phyloP scores from a whole-genome alignment of 2,888 invertebrate genomes.

The Archaeoteleia sp. region DNA sequence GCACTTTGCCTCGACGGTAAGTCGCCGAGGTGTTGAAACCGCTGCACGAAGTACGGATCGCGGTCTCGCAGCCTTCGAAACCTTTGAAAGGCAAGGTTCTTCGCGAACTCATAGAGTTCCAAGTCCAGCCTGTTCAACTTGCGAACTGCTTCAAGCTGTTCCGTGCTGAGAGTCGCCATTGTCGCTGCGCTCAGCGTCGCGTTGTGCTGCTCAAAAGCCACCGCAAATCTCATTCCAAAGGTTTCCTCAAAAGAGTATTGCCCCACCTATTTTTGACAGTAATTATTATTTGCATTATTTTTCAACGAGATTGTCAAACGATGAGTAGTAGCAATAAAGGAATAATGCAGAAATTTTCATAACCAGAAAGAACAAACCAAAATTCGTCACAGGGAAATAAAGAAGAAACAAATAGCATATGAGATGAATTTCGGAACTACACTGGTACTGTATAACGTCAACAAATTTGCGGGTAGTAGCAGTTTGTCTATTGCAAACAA shows the following conservation, averaged over 20 bases:
- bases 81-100: constrained; percentile 89
- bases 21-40: constrained; percentile 90
- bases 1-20: constrained; percentile 84
- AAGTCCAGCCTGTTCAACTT: constrained; percentile 92
- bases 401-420: too few species aligned
- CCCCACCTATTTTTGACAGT: constrained; percentile 78
- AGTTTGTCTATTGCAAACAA: too few species aligned
- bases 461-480: too few species aligned
- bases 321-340: too few species aligned
- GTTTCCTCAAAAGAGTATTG: constrained; percentile 97
- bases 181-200: constrained; percentile 90
- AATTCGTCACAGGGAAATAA: too few species aligned
- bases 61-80: constrained; percentile 87
- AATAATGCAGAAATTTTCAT: too few species aligned
- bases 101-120: constrained; percentile 95
- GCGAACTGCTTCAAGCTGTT: constrained; percentile 85
- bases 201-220: constrained; percentile 94
- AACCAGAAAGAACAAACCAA: too few species aligned
- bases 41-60: constrained; percentile 87
- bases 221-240: constrained; percentile 91
- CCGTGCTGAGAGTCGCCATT: constrained; percentile 83
- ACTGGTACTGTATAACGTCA: too few species aligned
- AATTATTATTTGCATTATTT: too few species aligned
- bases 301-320: too few species aligned
- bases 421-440: too few species aligned